These are phyloP conservation scores for Bolinopsis microptera DNA, from an alignment of 37 sponge, comb jelly and placozoan species.

Conservation along the genomic window DNA sequence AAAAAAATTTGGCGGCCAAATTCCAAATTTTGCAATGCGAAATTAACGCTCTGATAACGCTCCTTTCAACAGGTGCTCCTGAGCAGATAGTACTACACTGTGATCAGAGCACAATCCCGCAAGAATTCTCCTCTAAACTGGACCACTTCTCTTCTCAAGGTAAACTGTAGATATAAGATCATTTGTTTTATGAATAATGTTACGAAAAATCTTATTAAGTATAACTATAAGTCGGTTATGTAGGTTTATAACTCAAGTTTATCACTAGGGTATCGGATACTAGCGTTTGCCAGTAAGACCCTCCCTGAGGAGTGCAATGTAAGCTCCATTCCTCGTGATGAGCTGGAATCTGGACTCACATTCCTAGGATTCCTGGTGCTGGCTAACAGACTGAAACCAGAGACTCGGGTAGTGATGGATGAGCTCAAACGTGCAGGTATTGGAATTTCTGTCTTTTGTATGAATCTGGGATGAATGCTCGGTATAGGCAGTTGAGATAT, in stretches of 20 bases:
- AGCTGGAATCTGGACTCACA: constrained; percentile 78
- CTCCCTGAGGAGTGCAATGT: background rate
- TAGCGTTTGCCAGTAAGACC: constrained; percentile 56
- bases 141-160: background rate
- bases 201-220: too few relatives aligned
- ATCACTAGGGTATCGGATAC: constrained; percentile 56
- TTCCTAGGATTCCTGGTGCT: constrained; percentile 85
- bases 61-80: background rate
- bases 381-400: constrained; percentile 83
- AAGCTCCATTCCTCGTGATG: constrained; percentile 60
- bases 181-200: too few relatives aligned
- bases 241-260: too few relatives aligned
- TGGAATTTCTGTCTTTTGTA: too few relatives aligned
- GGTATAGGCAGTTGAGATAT: too few relatives aligned
- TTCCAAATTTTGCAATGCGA: too few relatives aligned
- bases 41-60: too few relatives aligned
- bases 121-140: background rate
- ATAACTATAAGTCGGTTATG: too few relatives aligned
- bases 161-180: too few relatives aligned
- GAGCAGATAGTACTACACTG: background rate
- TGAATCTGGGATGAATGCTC: too few relatives aligned
- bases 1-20: too few relatives aligned
- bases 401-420: constrained; percentile 76
- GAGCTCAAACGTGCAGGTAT: constrained; percentile 69
- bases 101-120: background rate